Evolutionary conservation across 2,113 vertebrate species (phyloP), one percentile per base, ranked within the genome.

Genomic region (Serilophus lunatus): DNA sequence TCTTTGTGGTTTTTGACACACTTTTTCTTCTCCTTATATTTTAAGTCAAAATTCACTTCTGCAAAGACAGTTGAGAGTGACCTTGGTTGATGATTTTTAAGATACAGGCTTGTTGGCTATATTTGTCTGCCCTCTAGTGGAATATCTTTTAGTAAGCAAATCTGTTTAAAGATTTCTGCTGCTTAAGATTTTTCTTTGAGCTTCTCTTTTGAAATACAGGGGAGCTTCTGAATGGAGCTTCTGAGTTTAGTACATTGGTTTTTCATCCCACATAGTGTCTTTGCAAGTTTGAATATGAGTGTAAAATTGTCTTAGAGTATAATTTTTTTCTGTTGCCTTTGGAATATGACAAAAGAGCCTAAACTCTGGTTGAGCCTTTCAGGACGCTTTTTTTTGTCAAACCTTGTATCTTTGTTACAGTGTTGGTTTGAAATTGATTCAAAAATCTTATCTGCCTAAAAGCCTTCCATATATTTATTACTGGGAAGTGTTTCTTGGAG

Each of bases 101-200:
- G 86, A 53, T 69, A 26, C 29, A 29, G 22, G 6, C 6, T 31
- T 60, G 76, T 72, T 90, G 28, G 49, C 79, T 91, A 18, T 84
- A 51, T 92, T 81, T 45, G 93, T 51, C 82, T 96, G 97, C 96
- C 97, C 96, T 96, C 97, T 97, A 96, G 97, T 96, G 97, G 95
- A 83, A 63, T 69, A 50, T 49, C 40, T 81, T 83, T 45, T 29
- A 63, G 56, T 76, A 82, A 85, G 50, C 63, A 89, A 70, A 70
- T 61, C 13, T 65, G 18, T 54, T 66, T 42, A 50, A 74, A 45
- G 2, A 9, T 57, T 76, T 76, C 64, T 74, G 3, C 15, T 33
- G 20, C 26, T 42, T 28, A 45, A 82, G 18, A 51, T 9, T 40
- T 79, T 74, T 44, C 33, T 36, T 77, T 49, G 59, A 77, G 33